Conservation (phyloP, 2,888 invertebrate genomes). For the Xestia c-nigrum region DNA sequence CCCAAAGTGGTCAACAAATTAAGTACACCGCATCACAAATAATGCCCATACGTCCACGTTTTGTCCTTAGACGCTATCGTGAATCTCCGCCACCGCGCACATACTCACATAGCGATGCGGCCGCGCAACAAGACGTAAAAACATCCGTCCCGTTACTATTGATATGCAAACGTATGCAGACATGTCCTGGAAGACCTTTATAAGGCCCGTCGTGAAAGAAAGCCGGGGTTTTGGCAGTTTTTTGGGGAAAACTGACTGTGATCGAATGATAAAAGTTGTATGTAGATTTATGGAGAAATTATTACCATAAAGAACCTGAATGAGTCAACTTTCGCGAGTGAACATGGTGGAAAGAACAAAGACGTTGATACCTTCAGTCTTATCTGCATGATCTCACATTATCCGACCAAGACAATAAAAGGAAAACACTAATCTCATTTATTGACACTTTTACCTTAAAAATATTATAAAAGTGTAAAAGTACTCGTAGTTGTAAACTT, state of each 20-base stretch:
- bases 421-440: neutral
- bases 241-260: constrained; percentile 34
- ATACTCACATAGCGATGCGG: constrained; percentile 44
- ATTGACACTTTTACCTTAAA: neutral
- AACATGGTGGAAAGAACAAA: neutral
- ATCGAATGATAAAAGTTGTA: neutral
- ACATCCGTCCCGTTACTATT: constrained; percentile 63
- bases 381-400: neutral
- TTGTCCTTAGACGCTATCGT: constrained; percentile 34
- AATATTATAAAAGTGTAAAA: neutral
- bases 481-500: neutral
- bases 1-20: constrained; percentile 1
- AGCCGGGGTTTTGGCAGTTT: constrained; percentile 8
- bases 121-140: constrained; percentile 51
- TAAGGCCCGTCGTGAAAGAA: constrained; percentile 10
- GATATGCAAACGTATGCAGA: constrained; percentile 63
- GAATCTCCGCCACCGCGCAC: constrained; percentile 56
- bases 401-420: neutral
- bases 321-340: neutral
- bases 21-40: neutral
- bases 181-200: constrained; percentile 35
- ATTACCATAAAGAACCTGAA: neutral
- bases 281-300: neutral
- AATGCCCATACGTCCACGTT: constrained; percentile 22
- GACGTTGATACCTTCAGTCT: neutral